A percentile compares a stretch with the other conserved stretches of the same genome.
Evolutionary conservation across 2,888 invertebrate species (phyloP).

Genomic region (Sisyra terminalis): DNA sequence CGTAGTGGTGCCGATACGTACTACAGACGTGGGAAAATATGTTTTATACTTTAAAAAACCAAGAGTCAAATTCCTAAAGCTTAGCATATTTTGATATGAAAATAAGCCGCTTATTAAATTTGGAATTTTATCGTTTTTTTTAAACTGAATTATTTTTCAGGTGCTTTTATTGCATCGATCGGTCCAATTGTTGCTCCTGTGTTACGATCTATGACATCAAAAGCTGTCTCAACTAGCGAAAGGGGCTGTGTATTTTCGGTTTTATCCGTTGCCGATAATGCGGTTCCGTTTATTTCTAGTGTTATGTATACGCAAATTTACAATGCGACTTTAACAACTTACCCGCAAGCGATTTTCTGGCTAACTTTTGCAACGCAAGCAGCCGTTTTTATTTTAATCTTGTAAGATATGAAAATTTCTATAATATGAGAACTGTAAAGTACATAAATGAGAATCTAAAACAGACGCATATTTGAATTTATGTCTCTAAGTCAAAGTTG

Average conservation of each 20-base stretch:
- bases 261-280: constrained; percentile 65
- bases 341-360: constrained; percentile 47
- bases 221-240: constrained; percentile 52
- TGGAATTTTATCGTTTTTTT: too few species aligned
- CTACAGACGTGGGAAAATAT: too few species aligned
- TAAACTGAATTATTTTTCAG: constrained; percentile 23
- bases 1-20: too few species aligned
- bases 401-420: too few species aligned
- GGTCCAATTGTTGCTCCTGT: constrained; percentile 67
- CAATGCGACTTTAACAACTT: constrained; percentile 41
- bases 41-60: too few species aligned
- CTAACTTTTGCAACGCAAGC: constrained; percentile 55
- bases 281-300: constrained; percentile 58
- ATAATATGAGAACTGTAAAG: too few species aligned
- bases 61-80: too few species aligned
- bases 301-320: constrained; percentile 57
- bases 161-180: constrained; percentile 56
- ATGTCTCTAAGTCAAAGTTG: too few species aligned
- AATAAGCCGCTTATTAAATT: too few species aligned
- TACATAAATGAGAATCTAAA: too few species aligned
- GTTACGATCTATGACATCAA: constrained; percentile 67
- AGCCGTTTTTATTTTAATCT: constrained; percentile 41
- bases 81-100: too few species aligned
- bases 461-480: too few species aligned
- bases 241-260: constrained; percentile 64